Evolutionary conservation across 2,113 vertebrate genomes (phyloP), one percentile per base, ranked within the genome.

Genomic region (Apaloderma vittatum): DNA sequence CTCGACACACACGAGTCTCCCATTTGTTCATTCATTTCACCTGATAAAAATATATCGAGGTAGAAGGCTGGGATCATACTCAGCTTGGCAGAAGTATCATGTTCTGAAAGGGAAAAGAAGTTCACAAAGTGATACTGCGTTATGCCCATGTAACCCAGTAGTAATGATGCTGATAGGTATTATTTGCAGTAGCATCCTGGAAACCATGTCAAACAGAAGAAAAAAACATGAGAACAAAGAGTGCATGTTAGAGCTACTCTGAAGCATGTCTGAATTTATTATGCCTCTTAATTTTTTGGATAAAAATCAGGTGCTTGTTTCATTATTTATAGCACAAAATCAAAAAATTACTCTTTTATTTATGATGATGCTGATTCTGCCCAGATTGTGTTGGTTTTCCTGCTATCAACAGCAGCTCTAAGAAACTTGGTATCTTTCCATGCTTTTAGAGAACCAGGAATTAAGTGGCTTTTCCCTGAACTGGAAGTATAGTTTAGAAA

Each of bases 201-300:
- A 82, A 97, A 88, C 75, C 0, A 0, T 62, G 75, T 70, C 74
- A 88, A 62, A 86, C 27, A 76, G 32, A 94, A 75, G 7, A 62
- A 65, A 58, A 90, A 40, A 86, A 26, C 62, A 70, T 0, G 3
- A 83, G 51, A 86, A 76, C 75, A 95, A 91, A 91, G 72, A 86
- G 49, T 1, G 2, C 18, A 1, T 91, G 78, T 79, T 83, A 73
- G 67, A 92, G 70, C 84, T 90, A 34, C 82, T 78, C 94, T 86
- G 78, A 79, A 96, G 92, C 90, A 52, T 82, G 59, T 85, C 86
- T 93, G 88, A 96, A 94, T 90, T 97, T 92, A 96, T 96, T 88
- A 93, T 80, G 52, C 34, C 51, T 93, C 79, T 83, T 96, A 95
- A 93, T 96, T 96, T 94, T 96, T 94, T 90, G 22, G 71, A 73